These are phyloP conservation scores for Malthinus flaveolus DNA, from an alignment of 2,888 invertebrate genomes.

Conservation along the genomic window DNA sequence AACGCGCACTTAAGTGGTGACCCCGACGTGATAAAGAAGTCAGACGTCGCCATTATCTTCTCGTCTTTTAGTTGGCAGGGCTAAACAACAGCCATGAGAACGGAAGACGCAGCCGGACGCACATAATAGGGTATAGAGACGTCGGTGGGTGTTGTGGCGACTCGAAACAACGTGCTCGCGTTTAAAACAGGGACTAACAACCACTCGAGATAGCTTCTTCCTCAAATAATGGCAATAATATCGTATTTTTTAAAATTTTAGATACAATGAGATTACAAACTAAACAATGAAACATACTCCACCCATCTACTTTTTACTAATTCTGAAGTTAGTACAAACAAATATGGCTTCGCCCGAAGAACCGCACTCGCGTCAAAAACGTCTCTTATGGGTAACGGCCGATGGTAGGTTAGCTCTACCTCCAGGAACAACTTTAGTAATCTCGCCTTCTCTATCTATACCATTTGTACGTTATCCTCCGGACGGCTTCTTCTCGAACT, in stretches of 20 bases:
- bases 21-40: no score
- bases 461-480: slow-evolving; percentile 85
- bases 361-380: slow-evolving; percentile 75
- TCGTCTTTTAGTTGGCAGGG: no score
- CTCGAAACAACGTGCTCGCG: no score
- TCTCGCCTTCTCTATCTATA: slow-evolving; percentile 79
- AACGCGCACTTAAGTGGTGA: no score
- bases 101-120: no score
- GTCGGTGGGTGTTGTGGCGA: no score
- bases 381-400: slow-evolving; percentile 83
- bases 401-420: slow-evolving; percentile 83
- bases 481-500: slow-evolving; percentile 81
- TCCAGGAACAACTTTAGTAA: slow-evolving; percentile 78
- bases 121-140: no score
- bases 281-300: slow-evolving; percentile 3
- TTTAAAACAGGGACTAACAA: no score
- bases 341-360: slow-evolving; percentile 28
- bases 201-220: no score
- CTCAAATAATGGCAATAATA: slow-evolving; percentile 10
- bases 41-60: no score
- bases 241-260: slow-evolving; percentile 1
- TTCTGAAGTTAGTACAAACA: slow-evolving; percentile 11
- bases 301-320: slow-evolving; percentile 15
- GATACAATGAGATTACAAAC: not conserved
- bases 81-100: no score